Evolutionary conservation across 2,888 invertebrate genomes (phyloP).

Genomic region (Drosophila trichaetosa): DNA sequence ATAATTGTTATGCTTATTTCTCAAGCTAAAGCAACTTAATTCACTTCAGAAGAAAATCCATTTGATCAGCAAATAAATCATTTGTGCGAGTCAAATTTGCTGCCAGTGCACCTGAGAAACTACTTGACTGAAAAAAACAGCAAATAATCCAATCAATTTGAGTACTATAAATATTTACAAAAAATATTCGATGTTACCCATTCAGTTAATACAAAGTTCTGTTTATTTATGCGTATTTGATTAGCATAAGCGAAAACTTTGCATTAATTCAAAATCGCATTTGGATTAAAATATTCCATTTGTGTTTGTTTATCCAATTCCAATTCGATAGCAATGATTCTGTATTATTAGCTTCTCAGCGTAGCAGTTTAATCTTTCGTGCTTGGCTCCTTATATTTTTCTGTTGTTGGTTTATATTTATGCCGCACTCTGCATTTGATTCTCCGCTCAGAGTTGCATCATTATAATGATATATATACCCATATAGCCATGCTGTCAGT

Average conservation of each 20-base stretch:
- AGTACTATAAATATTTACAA: slow-evolving; percentile 21
- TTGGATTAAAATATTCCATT: slow-evolving; percentile 13
- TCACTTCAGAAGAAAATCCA: background rate
- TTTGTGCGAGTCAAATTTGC: background rate
- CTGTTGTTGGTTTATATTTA: slow-evolving; percentile 26
- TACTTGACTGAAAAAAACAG: background rate
- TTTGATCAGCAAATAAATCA: background rate
- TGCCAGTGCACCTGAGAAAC: background rate
- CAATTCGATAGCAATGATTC: slow-evolving; percentile 25
- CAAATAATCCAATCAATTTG: background rate
- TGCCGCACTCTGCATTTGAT: slow-evolving; percentile 10
- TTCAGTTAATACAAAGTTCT: slow-evolving; percentile 24
- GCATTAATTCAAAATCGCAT: slow-evolving; percentile 12
- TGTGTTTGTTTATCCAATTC: slow-evolving; percentile 43
- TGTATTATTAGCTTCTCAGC: background rate
- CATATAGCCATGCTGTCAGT: slow-evolving; percentile 5
- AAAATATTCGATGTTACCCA: background rate
- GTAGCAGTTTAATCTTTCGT: slow-evolving; percentile 14
- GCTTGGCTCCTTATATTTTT: slow-evolving; percentile 26
- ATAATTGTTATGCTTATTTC: too few species aligned
- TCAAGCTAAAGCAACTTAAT: background rate
- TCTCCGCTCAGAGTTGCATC: too few species aligned
- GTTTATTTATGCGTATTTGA: slow-evolving; percentile 33
- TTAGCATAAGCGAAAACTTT: slow-evolving; percentile 30
- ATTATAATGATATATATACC: slow-evolving; percentile 5